Base-by-base conservation (phyloP, 2,888 invertebrate genomes). In the Eremobia ochroleuca region DNA sequence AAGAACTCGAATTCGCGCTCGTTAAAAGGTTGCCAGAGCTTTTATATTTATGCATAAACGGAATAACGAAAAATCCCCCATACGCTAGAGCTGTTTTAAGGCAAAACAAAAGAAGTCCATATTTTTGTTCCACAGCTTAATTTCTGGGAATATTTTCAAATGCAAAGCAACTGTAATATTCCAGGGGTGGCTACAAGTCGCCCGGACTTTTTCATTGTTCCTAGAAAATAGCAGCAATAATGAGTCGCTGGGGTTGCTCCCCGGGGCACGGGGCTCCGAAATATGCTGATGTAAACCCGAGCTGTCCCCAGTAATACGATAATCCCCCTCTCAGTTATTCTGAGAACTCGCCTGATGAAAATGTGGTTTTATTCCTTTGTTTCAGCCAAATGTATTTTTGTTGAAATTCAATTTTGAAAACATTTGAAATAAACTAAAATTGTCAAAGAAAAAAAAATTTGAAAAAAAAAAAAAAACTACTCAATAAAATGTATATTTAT, bases 181-280 rank as follows among this genome's bases (percentile, higher is more conserved):
- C 79, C 64, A 66, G 37, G 78, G 87, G 73, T 69, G 73, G 65
- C 34, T 78, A 77, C 79, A 84, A 79, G 80, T 74, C 76, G 81
- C 70, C 80, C 81, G 83, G 85, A 82, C 79, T 85, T 84, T 88
- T 85, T 86, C 89, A 87, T 89, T 89, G 87, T 90, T 86, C 77
- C 82, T 81, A 76, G 81, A 85, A 86, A 87, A 83, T 87, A 74
- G 79, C 78, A 74, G 79, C 70, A 68, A 74, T 89, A 90, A 88
- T 88, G 87, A 90, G 87, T 83, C 81, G 78, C 77, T 76, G 83
- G 87, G 81, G 82, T 88, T 79, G 77, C 67, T 78, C 79, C 80
- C 83, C 65, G 71, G 74, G 77, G 76, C 77, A 81, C 31, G 69
- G 70, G 72, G 79, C 85, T 77, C 81, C 77, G 64, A 83, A 90